Conservation (phyloP, 2,797 vertebrate genomes). For the Catamblyrhynchus diadema region DNA sequence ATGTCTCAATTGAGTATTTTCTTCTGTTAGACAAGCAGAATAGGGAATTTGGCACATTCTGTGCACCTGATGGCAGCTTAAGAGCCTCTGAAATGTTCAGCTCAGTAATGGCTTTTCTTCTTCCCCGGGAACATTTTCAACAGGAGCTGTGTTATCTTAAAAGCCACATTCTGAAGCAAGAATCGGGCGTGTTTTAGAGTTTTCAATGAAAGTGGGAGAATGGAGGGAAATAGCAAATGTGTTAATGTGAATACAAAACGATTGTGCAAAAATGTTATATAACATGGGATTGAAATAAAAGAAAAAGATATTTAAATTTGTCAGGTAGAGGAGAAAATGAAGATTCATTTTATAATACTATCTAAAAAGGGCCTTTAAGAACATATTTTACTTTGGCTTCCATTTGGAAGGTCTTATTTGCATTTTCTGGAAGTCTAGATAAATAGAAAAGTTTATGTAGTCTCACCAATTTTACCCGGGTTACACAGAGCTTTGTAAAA, state of each 20-base stretch:
- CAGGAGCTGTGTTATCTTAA: background rate
- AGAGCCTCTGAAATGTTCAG: slow-evolving; percentile 24
- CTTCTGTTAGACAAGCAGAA: background rate
- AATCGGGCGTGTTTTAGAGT: background rate
- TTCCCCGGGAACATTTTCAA: background rate
- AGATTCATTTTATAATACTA: background rate
- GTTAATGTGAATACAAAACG: background rate
- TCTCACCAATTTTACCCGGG: background rate
- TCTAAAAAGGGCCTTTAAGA: background rate
- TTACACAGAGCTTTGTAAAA: background rate
- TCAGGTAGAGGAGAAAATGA: background rate
- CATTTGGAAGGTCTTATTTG: background rate
- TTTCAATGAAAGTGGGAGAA: background rate
- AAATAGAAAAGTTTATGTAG: background rate
- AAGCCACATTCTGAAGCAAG: background rate
- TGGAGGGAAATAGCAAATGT: background rate
- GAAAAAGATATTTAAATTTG: background rate
- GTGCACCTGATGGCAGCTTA: background rate
- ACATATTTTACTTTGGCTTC: background rate
- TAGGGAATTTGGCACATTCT: background rate
- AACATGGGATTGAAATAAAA: background rate
- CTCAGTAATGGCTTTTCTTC: slow-evolving; percentile 1
- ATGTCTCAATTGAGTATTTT: slow-evolving; percentile 8
- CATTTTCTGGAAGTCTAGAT: background rate
- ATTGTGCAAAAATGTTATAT: background rate